These are phyloP conservation scores for Drosophila kanapiae DNA, from an alignment of 1,140 invertebrate species.

Conservation along the genomic window DNA sequence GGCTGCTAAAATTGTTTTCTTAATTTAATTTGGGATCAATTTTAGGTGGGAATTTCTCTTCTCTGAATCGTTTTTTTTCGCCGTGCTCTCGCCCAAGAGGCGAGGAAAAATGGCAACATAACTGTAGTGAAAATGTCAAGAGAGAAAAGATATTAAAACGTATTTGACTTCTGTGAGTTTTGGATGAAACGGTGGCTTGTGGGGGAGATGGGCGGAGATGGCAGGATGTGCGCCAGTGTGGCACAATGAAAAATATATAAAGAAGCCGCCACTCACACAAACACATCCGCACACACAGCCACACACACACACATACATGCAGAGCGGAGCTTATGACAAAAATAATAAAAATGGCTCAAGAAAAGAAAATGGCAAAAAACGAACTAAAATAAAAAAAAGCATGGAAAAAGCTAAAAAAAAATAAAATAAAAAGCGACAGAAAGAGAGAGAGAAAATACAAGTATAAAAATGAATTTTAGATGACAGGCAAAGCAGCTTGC, in stretches of 20 bases:
- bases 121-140: slow-evolving; percentile 84
- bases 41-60: not conserved
- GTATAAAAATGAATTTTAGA: slow-evolving; percentile 84
- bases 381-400: slow-evolving; percentile 56
- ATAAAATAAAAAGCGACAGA: slow-evolving; percentile 36
- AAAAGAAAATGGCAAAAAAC: slow-evolving; percentile 72
- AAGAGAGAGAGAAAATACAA: slow-evolving; percentile 62
- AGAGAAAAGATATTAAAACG: slow-evolving; percentile 84
- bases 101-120: slow-evolving; percentile 78
- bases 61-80: not conserved
- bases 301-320: slow-evolving; percentile 28
- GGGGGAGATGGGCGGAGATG: not conserved
- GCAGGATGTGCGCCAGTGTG: slow-evolving; percentile 76
- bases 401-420: slow-evolving; percentile 56
- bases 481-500: slow-evolving; percentile 77
- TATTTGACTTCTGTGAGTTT: slow-evolving; percentile 83
- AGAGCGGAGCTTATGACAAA: slow-evolving; percentile 72
- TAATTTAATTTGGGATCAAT: not conserved
- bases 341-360: slow-evolving; percentile 83
- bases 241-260: slow-evolving; percentile 84
- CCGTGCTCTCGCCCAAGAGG: slow-evolving; percentile 20
- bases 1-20: not conserved
- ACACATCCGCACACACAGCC: slow-evolving; percentile 24
- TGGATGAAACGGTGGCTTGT: slow-evolving; percentile 38
- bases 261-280: slow-evolving; percentile 68